A percentile compares a stretch with the other conserved stretches of the same genome.
phyloP scores from a whole-genome alignment of 2,888 invertebrate species.

The Thecocarcelia acutangulata region DNA sequence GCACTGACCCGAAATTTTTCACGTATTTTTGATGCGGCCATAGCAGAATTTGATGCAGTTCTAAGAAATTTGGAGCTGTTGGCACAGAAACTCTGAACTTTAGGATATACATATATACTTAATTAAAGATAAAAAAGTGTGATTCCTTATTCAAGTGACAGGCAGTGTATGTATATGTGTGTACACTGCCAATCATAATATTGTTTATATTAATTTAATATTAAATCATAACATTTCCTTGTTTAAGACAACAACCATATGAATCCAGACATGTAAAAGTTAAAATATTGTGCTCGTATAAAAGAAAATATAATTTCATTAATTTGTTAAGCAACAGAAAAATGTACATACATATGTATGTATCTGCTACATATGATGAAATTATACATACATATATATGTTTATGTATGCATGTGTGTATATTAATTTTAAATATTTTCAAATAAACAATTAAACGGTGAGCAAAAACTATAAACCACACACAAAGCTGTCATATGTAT shows the following conservation, averaged over 20 bases:
- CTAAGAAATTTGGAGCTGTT: too few species aligned
- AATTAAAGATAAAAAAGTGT: too few species aligned
- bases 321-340: constrained; percentile 25
- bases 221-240: constrained; percentile 53
- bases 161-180: too few species aligned
- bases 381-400: background rate
- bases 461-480: constrained; percentile 23
- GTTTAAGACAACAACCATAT: constrained; percentile 47
- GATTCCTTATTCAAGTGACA: too few species aligned
- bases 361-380: too few species aligned
- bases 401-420: background rate
- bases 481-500: constrained; percentile 40
- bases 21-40: too few species aligned
- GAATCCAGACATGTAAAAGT: constrained; percentile 12
- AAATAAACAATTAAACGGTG: constrained; percentile 47
- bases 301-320: constrained; percentile 4
- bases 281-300: constrained; percentile 32
- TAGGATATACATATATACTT: too few species aligned
- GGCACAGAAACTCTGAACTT: too few species aligned
- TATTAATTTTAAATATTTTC: constrained; percentile 30
- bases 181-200: constrained; percentile 49
- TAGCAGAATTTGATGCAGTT: too few species aligned
- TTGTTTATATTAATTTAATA: constrained; percentile 52
- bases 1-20: too few species aligned
- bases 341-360: background rate